Percentiles rank a stretch among this genome's conserved stretches.
phyloP scores from a whole-genome alignment of 2,888 invertebrate genomes.

The Drosophila percnosoma region DNA sequence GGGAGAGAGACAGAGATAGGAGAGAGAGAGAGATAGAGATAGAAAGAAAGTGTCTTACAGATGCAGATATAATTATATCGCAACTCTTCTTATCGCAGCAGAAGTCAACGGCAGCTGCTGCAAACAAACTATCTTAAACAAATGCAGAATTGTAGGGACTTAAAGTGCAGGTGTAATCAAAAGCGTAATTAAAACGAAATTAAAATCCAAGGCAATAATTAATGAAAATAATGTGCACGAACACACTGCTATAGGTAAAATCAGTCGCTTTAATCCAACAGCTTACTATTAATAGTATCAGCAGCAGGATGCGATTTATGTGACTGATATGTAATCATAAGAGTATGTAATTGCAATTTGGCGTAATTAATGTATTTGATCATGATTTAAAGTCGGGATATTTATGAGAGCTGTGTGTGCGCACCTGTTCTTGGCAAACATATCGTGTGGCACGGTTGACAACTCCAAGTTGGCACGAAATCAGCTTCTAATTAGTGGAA shows the following conservation, averaged over 20 bases:
- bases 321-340: neutral
- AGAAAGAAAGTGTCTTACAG: neutral
- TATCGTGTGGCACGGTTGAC: conserved; percentile 3
- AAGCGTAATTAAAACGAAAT: conserved; percentile 34
- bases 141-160: conserved; percentile 18
- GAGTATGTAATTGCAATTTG: neutral
- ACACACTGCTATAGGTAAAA: neutral
- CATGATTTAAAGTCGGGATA: conserved; percentile 11
- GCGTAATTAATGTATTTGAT: conserved; percentile 21
- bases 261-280: conserved; percentile 21
- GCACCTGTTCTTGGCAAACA: conserved; percentile 7
- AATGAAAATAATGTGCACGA: conserved; percentile 3
- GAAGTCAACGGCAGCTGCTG: conserved; percentile 11
- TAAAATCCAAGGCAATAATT: conserved; percentile 31
- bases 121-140: conserved; percentile 8
- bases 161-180: conserved; percentile 12
- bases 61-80: neutral
- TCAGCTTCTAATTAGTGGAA: conserved; percentile 49
- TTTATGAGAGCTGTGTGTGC: neutral
- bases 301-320: neutral
- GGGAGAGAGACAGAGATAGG: neutral
- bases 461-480: conserved; percentile 18
- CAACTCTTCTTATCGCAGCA: neutral
- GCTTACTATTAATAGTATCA: conserved; percentile 2
- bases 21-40: neutral